A percentile compares a stretch with the other conserved stretches of the same genome.
phyloP scores from a whole-genome alignment of 1,140 invertebrate genomes.

The Aplysia californica region DNA sequence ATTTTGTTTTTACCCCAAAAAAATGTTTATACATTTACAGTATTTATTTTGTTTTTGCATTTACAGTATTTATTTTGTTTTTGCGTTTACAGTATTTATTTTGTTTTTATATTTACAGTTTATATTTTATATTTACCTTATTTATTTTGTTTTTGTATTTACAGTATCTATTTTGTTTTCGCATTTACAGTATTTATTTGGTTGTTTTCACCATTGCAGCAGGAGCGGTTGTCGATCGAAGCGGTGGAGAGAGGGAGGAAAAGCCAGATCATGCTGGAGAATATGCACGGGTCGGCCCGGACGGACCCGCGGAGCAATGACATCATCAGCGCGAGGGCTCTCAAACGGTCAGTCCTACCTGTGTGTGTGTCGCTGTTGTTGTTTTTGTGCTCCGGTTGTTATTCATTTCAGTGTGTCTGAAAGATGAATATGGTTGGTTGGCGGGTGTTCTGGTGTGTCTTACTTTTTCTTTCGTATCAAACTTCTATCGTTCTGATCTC shows the following conservation, averaged over 20 bases:
- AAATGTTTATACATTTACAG: not conserved
- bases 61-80: not conserved
- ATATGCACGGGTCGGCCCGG: conserved; percentile 11
- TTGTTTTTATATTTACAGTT: not conserved
- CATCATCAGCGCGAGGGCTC: conserved; percentile 18
- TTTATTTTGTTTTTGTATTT: not conserved
- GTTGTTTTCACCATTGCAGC: conserved; percentile 1
- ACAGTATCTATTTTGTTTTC: not conserved
- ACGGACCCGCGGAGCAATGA: conserved; percentile 15
- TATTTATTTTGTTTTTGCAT: not conserved
- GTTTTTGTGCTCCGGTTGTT: too few species aligned
- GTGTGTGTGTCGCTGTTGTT: too few species aligned
- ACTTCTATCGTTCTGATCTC: too few species aligned
- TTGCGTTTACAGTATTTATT: not conserved
- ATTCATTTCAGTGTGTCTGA: too few species aligned
- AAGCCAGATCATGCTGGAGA: conserved; percentile 20
- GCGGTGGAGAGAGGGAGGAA: conserved; percentile 23
- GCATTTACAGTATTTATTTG: not conserved
- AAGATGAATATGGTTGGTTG: too few species aligned
- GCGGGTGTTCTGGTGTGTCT: too few species aligned
- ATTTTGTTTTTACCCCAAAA: not conserved
- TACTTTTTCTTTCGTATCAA: too few species aligned
- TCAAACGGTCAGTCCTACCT: not conserved
- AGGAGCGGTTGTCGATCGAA: conserved; percentile 12
- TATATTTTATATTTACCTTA: not conserved